Base-by-base conservation (phyloP, 2,888 invertebrate species). In the Torymus tubicola region DNA sequence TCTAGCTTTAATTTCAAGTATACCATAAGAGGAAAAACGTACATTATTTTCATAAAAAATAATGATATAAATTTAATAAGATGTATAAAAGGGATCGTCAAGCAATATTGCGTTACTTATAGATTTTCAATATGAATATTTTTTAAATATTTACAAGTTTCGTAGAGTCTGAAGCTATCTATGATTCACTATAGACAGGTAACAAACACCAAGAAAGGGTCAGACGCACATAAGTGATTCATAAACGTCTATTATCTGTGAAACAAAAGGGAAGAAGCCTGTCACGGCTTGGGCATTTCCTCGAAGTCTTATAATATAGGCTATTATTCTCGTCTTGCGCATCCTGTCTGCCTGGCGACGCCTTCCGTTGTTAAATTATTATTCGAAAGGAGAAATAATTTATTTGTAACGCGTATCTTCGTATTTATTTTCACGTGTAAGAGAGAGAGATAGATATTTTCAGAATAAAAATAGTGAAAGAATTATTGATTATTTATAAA, bases 221-320 rank as follows among this genome's bases (percentile, higher is more conserved):
- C 21, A 53, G 31, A 31, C 11, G n/a, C 52, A 52, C 16, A 31
- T 16, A n/a, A n/a, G 70, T 70, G 80, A 76, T 70, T 80, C 75
- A 57, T 71, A 67, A 76, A 61, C 71, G 53, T 65, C 81, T 64
- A 69, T 78, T 65, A 78, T 81, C 31, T 72, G 10, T 5, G 12
- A 69, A 16, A 77, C 76, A 77, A 67, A 81, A 68, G 69, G 58
- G 68, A 70, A 31, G 31, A 31, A 72, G 69, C 58, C 68, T 70
- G 68, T 65, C 69, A 69, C 52, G 69, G 58, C 74, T 74, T 65
- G 14, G 61, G 55, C 65, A 63, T 65, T 81, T 81, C 76, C 77
- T 81, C 24, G 75, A 80, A 80, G 67, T 24, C 80, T 55, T 80
- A 61, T 60, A 80, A 71, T 69, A 16, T 31, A 71, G 2, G 24